Percentiles rank a stretch among this genome's conserved stretches.
Evolutionary conservation across 2,888 invertebrate species (phyloP).

Genomic region (Drosophila nigritarsus): DNA sequence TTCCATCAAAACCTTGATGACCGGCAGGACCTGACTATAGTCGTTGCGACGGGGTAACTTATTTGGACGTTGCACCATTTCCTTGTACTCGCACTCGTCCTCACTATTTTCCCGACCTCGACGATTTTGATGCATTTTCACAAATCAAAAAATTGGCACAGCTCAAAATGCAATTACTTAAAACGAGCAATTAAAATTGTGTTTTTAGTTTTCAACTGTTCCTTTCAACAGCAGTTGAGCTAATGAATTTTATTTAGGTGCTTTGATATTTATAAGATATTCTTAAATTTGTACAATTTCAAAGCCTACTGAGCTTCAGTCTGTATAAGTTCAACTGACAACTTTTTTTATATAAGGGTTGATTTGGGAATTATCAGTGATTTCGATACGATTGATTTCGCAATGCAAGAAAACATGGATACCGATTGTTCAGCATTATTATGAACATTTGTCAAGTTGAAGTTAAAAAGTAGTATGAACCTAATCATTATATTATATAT

Average conservation of each 20-base stretch:
- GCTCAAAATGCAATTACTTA: background rate
- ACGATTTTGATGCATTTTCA: slow-evolving; percentile 28
- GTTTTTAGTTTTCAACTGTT: background rate
- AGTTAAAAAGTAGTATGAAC: too few species aligned
- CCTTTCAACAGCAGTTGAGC: background rate
- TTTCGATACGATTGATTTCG: background rate
- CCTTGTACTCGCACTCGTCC: background rate
- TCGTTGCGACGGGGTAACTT: slow-evolving; percentile 21
- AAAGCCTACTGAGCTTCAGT: background rate
- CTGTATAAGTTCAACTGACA: background rate
- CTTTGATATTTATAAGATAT: background rate
- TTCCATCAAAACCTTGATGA: slow-evolving; percentile 27
- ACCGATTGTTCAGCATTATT: background rate
- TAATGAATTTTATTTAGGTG: slow-evolving; percentile 2
- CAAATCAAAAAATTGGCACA: background rate
- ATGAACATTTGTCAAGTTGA: background rate
- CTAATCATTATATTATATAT: too few species aligned
- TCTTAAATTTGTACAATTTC: background rate
- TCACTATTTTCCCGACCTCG: slow-evolving; percentile 18
- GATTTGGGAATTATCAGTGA: background rate
- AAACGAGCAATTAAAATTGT: background rate
- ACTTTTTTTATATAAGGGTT: fast-evolving
- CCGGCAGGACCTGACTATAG: slow-evolving; percentile 6
- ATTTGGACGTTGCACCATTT: background rate
- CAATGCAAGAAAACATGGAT: background rate